These are phyloP conservation scores for Heterodera carotae DNA, from an alignment of 1,140 invertebrate species.

Conservation along the genomic window DNA sequence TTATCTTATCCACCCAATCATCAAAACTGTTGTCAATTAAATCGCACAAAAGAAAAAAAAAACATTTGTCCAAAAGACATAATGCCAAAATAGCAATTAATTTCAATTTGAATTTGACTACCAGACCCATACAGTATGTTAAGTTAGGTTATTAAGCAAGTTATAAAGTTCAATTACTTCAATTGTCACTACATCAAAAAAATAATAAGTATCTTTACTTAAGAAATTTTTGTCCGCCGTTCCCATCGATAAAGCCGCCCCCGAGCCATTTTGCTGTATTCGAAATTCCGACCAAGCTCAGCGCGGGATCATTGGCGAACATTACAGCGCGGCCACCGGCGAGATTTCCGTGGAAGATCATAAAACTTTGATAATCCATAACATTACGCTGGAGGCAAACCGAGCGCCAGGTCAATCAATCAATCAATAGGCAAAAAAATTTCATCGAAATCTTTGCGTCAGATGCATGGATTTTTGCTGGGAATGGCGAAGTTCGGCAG, in stretches of 20 bases:
- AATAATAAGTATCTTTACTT: constrained; percentile 9
- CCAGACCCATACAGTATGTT: no score
- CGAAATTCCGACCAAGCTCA: constrained; percentile 30
- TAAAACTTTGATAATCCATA: constrained; percentile 43
- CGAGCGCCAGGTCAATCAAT: constrained; percentile 46
- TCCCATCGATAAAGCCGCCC: constrained; percentile 34
- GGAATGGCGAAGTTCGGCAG: constrained; percentile 46
- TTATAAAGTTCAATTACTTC: no score
- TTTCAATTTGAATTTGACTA: no score
- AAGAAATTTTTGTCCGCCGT: constrained; percentile 39
- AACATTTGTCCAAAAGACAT: neutral
- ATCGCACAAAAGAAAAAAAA: no score
- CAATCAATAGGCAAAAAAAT: constrained; percentile 4
- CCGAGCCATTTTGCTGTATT: constrained; percentile 52
- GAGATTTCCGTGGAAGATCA: constrained; percentile 50
- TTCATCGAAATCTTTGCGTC: neutral
- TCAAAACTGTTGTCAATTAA: no score
- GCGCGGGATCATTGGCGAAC: constrained; percentile 48
- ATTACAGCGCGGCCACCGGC: constrained; percentile 44
- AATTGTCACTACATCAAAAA: no score
- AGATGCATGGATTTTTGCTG: constrained; percentile 58
- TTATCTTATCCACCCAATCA: no score
- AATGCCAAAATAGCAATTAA: no score
- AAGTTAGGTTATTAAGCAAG: no score
- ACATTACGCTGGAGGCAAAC: constrained; percentile 50